Percentiles rank a stretch among this genome's conserved stretches.
Conservation (phyloP, 2,888 invertebrate genomes). For the Buathra laborator region DNA sequence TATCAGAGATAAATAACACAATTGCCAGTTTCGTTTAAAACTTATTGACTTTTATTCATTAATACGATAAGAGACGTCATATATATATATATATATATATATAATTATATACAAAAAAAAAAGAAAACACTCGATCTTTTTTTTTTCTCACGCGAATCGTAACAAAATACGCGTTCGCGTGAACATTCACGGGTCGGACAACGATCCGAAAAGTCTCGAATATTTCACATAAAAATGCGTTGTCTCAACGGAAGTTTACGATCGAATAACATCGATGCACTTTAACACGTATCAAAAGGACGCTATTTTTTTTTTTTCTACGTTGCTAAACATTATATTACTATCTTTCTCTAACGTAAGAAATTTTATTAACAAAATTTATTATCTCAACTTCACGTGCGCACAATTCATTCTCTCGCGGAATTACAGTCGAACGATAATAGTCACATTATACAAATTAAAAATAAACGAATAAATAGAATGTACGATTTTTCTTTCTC, state of each 20-base stretch:
- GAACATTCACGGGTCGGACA: background rate
- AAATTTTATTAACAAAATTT: conserved; percentile 49
- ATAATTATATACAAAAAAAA: too few relatives aligned
- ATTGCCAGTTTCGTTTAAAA: conserved; percentile 39
- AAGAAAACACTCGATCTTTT: background rate
- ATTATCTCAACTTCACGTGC: background rate
- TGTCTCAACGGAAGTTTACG: conserved; percentile 44
- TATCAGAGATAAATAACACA: conserved; percentile 31
- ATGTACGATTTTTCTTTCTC: conserved; percentile 14
- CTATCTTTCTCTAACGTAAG: conserved; percentile 18
- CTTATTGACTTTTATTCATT: conserved; percentile 61
- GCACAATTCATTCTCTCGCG: background rate
- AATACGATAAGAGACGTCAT: conserved; percentile 45
- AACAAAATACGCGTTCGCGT: background rate
- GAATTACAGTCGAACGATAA: conserved; percentile 15
- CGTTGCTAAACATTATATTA: conserved; percentile 39
- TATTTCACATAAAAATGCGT: conserved; percentile 13
- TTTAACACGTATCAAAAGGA: conserved; percentile 51
- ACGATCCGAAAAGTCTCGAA: conserved; percentile 13
- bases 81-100: conserved; percentile 21
- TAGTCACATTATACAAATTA: conserved; percentile 15
- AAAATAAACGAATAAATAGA: conserved; percentile 3
- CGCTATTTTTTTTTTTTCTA: background rate
- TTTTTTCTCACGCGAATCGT: conserved; percentile 1
- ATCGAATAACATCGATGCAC: conserved; percentile 50